Conservation (phyloP, 2,888 invertebrate genomes). For the Tachina lurida region DNA sequence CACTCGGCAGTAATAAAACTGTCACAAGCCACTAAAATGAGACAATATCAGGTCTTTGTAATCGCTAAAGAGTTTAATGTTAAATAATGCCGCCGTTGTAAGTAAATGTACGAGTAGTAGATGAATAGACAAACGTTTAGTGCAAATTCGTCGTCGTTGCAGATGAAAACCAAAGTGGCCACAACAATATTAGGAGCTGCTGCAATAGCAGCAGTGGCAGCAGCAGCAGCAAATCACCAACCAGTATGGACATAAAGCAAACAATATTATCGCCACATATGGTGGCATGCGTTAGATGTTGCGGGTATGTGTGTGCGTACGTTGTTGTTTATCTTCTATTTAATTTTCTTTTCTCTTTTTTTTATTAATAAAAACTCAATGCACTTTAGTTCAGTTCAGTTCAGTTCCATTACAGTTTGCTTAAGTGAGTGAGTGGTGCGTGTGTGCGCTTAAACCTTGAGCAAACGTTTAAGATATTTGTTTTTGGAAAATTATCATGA, state of each 20-base stretch:
- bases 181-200: constrained; percentile 37
- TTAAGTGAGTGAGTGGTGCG: constrained; percentile 10
- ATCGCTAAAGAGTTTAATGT: constrained; percentile 69
- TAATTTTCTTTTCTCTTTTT: constrained; percentile 2
- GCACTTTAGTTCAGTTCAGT: constrained; percentile 14
- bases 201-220: constrained; percentile 1
- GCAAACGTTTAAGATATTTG: constrained; percentile 68
- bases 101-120: background rate
- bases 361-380: constrained; percentile 1
- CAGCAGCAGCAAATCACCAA: constrained; percentile 33
- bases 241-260: constrained; percentile 51
- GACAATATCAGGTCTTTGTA: constrained; percentile 77
- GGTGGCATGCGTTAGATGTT: constrained; percentile 71
- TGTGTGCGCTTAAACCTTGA: constrained; percentile 63
- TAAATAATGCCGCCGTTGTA: constrained; percentile 67
- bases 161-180: constrained; percentile 41
- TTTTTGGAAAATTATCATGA: constrained; percentile 74
- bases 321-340: constrained; percentile 5
- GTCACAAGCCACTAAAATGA: constrained; percentile 77
- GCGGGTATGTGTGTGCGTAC: constrained; percentile 18
- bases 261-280: constrained; percentile 63
- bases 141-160: constrained; percentile 41
- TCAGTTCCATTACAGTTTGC: background rate
- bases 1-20: constrained; percentile 78
- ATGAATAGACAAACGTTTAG: constrained; percentile 47